Percentiles rank a stretch among this genome's conserved stretches.
phyloP scores from a whole-genome alignment of 2,113 vertebrate genomes.

The Salvator merianae region DNA sequence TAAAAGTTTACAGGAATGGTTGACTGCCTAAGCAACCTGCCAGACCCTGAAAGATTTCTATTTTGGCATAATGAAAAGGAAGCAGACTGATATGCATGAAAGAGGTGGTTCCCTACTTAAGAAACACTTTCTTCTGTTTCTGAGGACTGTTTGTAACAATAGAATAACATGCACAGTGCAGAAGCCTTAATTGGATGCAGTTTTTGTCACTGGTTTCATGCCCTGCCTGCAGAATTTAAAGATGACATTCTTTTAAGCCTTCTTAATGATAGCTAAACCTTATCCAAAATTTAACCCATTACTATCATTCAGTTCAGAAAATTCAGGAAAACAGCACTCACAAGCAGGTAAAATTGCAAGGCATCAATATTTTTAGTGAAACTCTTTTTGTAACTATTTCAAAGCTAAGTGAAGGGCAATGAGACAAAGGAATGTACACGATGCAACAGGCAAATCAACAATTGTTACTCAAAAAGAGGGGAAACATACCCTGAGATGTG shows the following conservation, averaged over 20 bases:
- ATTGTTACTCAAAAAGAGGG: neutral
- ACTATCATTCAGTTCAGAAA: constrained; percentile 43
- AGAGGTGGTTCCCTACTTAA: rapidly evolving
- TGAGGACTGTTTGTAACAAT: neutral
- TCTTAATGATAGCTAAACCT: neutral
- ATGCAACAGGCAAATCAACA: neutral
- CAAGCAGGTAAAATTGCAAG: constrained; percentile 58
- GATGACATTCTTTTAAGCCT: neutral
- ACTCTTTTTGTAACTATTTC: constrained; percentile 38
- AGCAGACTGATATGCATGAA: neutral
- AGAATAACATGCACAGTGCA: neutral
- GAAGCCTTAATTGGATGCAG: neutral
- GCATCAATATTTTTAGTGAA: constrained; percentile 17
- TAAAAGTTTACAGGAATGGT: neutral
- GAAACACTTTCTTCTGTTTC: neutral
- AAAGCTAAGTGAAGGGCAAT: constrained; percentile 44
- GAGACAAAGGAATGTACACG: neutral
- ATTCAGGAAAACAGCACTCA: constrained; percentile 43
- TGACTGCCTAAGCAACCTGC: neutral
- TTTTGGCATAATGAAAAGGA: neutral
- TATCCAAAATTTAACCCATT: neutral
- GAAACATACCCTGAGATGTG: neutral
- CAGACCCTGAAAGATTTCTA: neutral
- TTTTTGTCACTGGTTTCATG: neutral
- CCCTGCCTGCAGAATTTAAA: neutral